phyloP scores from a whole-genome alignment of 2,113 vertebrate genomes.

The Nannospalax galili region DNA sequence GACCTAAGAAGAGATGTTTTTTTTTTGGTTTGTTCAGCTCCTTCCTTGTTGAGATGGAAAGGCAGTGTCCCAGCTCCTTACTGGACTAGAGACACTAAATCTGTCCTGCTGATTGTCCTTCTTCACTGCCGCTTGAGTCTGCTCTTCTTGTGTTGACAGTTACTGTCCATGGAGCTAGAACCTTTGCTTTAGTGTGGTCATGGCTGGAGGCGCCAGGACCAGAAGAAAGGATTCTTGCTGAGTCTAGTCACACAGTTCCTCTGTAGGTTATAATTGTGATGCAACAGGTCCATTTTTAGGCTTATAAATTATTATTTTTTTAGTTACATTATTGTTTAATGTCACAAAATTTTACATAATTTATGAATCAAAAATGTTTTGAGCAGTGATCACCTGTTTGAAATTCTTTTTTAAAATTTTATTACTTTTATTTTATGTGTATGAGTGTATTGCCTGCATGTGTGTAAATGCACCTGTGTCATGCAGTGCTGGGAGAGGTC shows the following conservation, averaged over 20 bases:
- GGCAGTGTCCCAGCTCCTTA: not conserved
- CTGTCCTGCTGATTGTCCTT: not conserved
- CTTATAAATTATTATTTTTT: not conserved
- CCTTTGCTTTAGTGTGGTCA: not conserved
- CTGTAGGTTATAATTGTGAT: not conserved
- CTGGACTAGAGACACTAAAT: not conserved
- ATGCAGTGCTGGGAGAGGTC: too few species aligned
- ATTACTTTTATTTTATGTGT: too few species aligned
- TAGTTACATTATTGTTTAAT: not conserved
- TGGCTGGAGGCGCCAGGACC: not conserved
- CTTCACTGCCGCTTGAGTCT: not conserved
- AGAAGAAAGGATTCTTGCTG: not conserved
- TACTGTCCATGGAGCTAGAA: not conserved
- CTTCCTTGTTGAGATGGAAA: not conserved
- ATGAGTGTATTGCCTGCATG: too few species aligned
- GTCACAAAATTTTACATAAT: not conserved
- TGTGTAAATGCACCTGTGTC: too few species aligned
- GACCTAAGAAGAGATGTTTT: not conserved
- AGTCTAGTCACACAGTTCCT: not conserved
- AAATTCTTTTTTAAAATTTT: too few species aligned
- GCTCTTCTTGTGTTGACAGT: not conserved
- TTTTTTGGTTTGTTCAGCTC: not conserved
- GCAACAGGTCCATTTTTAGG: not conserved
- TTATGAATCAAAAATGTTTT: slow-evolving; percentile 43
- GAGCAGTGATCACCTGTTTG: not conserved